Base-by-base conservation (phyloP, 2,797 vertebrate species). In the Capromys pilorides region DNA sequence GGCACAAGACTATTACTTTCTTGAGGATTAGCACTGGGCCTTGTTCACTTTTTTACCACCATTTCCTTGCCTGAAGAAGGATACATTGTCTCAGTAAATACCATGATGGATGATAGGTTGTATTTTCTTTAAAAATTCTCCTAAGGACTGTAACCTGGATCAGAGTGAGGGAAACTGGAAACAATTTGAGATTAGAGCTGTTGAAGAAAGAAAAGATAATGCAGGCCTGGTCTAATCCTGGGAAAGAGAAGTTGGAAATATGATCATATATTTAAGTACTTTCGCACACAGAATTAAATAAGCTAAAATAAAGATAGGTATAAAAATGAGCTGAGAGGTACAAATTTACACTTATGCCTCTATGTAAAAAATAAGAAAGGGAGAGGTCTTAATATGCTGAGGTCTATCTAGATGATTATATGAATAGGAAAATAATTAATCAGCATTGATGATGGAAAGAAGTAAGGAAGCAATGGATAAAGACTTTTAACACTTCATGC, bases 221-320 rank as follows among this genome's bases (percentile, higher is more conserved):
- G 16, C 0, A 16, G 14, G 9, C 1, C 28, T 80, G 6, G 59
- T 16, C 64, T 33, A 79, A 86, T 2, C 0, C 3, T 31, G 6
- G 26, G 36, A 4, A 22, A 49, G 4, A 28, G 61, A 87, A 33
- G 5, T 45, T 73, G 12, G 49, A 57, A 79, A 90, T 4, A 85
- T 66, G 13, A 5, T 36, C 78, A 31, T n/a, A 4, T 11, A 39
- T 73, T 39, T 31, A 9, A 79, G 24, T 75, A 22, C n/a, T 88
- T 91, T 22, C 39, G 4, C 51, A 86, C 93, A 24, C 31, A 86
- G 41, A 94, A 62, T 94, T 28, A 67, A 88, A 79, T 54, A 87
- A 61, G 22, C 13, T 41, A 75, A 73, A 61, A 14, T 3, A 57
- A 61, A 69, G 1, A 51, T 10, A 45, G 26, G 3, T 73, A 14